phyloP scores from a whole-genome alignment of 2,797 vertebrate genomes.

The Macropus fuliginosus region DNA sequence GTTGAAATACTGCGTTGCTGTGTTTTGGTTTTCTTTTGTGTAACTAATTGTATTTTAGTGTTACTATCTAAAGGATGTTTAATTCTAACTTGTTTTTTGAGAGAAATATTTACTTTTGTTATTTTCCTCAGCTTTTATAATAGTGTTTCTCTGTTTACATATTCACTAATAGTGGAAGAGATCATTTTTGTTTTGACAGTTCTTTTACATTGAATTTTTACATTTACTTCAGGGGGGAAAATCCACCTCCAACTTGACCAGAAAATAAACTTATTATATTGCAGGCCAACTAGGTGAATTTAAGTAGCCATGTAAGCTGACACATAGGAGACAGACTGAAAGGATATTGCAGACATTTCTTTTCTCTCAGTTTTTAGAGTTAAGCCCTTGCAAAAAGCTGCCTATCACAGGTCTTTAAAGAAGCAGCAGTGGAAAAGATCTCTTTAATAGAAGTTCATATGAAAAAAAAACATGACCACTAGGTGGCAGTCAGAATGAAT shows the following conservation, averaged over 20 bases:
- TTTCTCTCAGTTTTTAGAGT: constrained; percentile 52
- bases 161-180: constrained; percentile 44
- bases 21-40: constrained; percentile 48
- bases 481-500: constrained; percentile 15
- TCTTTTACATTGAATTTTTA: constrained; percentile 26
- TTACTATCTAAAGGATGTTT: constrained; percentile 29
- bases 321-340: constrained; percentile 1
- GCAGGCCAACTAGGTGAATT: constrained; percentile 15
- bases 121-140: constrained; percentile 32
- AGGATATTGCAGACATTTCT: constrained; percentile 49
- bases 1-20: constrained; percentile 26
- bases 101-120: background rate
- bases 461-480: background rate
- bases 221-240: background rate
- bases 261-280: constrained; percentile 6
- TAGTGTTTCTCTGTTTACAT: constrained; percentile 40
- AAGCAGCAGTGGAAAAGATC: background rate
- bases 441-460: background rate
- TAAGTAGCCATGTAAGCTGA: background rate
- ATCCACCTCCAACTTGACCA: background rate
- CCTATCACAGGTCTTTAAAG: background rate
- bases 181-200: constrained; percentile 52
- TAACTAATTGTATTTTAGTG: constrained; percentile 32
- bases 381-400: constrained; percentile 28
- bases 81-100: constrained; percentile 33